A percentile compares a stretch with the other conserved stretches of the same genome.
These are phyloP conservation scores for Zaprionus bogoriensis DNA, from an alignment of 2,888 invertebrate species.

Conservation along the genomic window DNA sequence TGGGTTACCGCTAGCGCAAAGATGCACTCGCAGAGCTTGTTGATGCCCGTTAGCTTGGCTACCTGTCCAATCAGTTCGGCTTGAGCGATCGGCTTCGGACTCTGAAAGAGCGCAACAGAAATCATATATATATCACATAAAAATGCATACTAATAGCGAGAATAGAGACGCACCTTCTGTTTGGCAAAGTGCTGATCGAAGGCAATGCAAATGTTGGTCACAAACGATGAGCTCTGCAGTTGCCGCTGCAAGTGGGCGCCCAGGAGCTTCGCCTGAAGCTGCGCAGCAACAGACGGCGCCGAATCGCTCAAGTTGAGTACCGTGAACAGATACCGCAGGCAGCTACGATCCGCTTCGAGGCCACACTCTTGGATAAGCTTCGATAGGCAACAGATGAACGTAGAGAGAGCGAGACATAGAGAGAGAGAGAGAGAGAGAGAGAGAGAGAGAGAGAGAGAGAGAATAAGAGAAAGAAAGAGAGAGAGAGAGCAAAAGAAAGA, in stretches of 20 bases:
- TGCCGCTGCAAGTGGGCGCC: constrained; percentile 90
- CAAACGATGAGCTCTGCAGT: constrained; percentile 92
- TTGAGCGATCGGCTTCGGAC: constrained; percentile 89
- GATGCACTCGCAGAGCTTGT: constrained; percentile 94
- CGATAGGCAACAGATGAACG: no score
- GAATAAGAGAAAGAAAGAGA: not conserved
- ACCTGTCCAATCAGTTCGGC: constrained; percentile 92
- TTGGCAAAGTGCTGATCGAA: constrained; percentile 91
- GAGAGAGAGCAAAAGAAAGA: not conserved
- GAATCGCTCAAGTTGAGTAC: constrained; percentile 91
- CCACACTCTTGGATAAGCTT: constrained; percentile 95
- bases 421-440: not conserved
- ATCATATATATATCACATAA: not conserved
- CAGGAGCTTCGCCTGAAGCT: constrained; percentile 88
- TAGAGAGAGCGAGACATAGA: not conserved
- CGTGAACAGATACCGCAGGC: constrained; percentile 96
- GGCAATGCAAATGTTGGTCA: constrained; percentile 94
- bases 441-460: not conserved
- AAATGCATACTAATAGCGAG: not conserved
- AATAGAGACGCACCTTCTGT: constrained; percentile 85
- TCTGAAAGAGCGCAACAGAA: constrained; percentile 84
- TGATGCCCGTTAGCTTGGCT: constrained; percentile 92
- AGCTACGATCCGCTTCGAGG: constrained; percentile 98
- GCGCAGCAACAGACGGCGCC: constrained; percentile 83
- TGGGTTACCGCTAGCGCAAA: constrained; percentile 93